These are phyloP conservation scores for Otis tarda DNA, from an alignment of 2,113 vertebrate species.

Conservation along the genomic window DNA sequence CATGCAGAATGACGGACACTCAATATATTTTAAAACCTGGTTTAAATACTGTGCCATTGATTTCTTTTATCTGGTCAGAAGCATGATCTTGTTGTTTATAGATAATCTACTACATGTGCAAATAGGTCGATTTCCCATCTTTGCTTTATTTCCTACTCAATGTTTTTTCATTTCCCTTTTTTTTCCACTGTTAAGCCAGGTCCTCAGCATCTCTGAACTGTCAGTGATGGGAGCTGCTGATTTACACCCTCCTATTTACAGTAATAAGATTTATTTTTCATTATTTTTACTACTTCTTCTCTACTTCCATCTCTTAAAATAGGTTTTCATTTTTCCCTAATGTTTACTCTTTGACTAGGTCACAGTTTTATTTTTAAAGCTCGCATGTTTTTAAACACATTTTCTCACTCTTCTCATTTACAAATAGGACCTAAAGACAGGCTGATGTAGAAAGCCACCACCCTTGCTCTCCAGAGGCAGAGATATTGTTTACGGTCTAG, in stretches of 20 bases:
- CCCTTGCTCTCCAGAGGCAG: background rate
- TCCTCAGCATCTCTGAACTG: background rate
- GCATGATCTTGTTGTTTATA: background rate
- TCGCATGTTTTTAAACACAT: conserved; percentile 20
- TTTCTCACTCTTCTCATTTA: conserved; percentile 29
- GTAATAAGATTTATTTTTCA: background rate
- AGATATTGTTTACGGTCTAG: background rate
- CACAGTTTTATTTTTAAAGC: conserved; percentile 50
- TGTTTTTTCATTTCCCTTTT: background rate
- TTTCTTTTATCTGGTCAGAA: background rate
- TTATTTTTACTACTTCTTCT: background rate
- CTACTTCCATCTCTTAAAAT: background rate
- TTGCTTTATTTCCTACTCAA: background rate
- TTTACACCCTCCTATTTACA: background rate
- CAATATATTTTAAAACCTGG: background rate
- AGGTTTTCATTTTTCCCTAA: background rate
- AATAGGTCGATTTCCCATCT: background rate
- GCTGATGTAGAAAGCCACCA: background rate
- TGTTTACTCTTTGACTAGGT: conserved; percentile 44
- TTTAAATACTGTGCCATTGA: background rate
- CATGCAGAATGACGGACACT: background rate
- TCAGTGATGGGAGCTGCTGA: background rate
- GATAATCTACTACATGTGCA: background rate
- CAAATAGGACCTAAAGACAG: conserved; percentile 21
- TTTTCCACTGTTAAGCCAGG: background rate